These are phyloP conservation scores for Planiliza haematocheilus DNA, from an alignment of 2,113 vertebrate species.

Conservation along the genomic window DNA sequence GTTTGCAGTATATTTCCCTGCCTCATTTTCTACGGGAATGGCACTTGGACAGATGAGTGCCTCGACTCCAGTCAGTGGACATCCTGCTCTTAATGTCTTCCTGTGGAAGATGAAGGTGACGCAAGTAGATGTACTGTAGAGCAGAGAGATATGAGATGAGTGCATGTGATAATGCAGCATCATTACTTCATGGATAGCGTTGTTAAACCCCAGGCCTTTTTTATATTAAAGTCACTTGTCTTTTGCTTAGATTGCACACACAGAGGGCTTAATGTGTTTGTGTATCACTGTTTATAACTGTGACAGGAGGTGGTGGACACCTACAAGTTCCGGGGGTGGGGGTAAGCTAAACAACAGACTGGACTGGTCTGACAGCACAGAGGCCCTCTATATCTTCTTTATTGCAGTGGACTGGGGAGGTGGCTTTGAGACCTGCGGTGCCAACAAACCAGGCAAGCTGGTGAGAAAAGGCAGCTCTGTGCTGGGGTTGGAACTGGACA, in stretches of 20 bases:
- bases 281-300: background rate
- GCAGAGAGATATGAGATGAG: conserved; percentile 49
- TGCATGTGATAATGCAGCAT: conserved; percentile 38
- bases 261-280: background rate
- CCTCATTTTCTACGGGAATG: conserved; percentile 29
- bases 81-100: conserved; percentile 75
- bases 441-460: no score
- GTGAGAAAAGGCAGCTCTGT: no score
- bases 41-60: conserved; percentile 54
- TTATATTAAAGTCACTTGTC: background rate
- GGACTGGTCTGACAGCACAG: no score
- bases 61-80: conserved; percentile 46
- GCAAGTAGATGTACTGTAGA: conserved; percentile 14
- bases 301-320: no score
- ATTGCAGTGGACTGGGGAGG: no score
- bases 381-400: no score
- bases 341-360: no score
- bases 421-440: no score
- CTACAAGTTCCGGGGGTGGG: no score
- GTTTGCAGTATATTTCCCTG: conserved; percentile 39
- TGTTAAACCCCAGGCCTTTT: conserved; percentile 24
- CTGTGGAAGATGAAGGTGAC: conserved; percentile 59
- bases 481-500: no score
- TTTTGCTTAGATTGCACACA: background rate
- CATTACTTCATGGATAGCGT: conserved; percentile 23